These are phyloP conservation scores for Drosophila santomea DNA, from an alignment of 1,140 invertebrate species.

Conservation along the genomic window DNA sequence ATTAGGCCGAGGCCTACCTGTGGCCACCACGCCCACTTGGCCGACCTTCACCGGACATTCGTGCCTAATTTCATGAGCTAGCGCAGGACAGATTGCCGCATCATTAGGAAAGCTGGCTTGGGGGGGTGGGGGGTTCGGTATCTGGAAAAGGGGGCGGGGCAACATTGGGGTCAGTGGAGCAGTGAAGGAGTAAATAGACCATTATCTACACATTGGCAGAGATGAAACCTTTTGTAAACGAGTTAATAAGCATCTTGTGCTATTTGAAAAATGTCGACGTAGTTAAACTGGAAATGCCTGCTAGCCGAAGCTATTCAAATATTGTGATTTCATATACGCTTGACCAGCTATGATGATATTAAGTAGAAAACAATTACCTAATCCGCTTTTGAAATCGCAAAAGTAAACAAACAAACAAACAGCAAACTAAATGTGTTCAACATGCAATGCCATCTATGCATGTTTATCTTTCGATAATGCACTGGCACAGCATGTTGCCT, in stretches of 20 bases:
- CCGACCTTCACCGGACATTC: slow-evolving; percentile 58
- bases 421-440: background rate
- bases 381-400: too few relatives aligned
- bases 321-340: too few relatives aligned
- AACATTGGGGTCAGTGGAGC: background rate
- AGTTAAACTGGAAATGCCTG: too few relatives aligned
- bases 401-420: background rate
- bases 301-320: too few relatives aligned
- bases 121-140: background rate
- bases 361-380: background rate
- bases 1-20: slow-evolving; percentile 61
- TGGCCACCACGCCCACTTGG: background rate
- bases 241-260: slow-evolving; percentile 4
- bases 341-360: too few relatives aligned
- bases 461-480: background rate
- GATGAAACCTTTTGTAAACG: slow-evolving; percentile 6
- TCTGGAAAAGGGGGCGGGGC: background rate
- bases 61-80: slow-evolving; percentile 76
- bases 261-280: background rate
- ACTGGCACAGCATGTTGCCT: background rate
- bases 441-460: background rate
- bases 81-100: slow-evolving; percentile 65
- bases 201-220: slow-evolving; percentile 4
- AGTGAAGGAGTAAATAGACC: background rate
- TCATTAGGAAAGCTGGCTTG: slow-evolving; percentile 49